These are phyloP conservation scores for Cepphus grylle DNA, from an alignment of 2,113 vertebrate genomes.

Conservation along the genomic window DNA sequence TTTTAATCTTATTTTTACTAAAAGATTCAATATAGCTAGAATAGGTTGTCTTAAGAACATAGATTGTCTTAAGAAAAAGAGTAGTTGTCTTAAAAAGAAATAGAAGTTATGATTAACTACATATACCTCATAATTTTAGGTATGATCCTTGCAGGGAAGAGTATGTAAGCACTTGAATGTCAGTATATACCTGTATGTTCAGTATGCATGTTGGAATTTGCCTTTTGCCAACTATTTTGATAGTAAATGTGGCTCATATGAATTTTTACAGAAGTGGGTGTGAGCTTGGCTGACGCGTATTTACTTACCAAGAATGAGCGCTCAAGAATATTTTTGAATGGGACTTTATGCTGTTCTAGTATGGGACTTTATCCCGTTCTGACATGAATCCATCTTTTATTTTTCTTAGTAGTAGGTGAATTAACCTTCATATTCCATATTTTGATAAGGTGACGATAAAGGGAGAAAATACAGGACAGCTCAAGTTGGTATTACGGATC, in stretches of 20 bases:
- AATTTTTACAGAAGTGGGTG: constrained; percentile 34
- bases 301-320: background rate
- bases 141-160: background rate
- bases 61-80: background rate
- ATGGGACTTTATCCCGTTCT: background rate
- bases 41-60: background rate
- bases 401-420: background rate
- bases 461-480: background rate
- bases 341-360: background rate
- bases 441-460: background rate
- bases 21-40: background rate
- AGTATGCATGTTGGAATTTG: constrained; percentile 37
- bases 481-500: background rate
- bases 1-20: background rate
- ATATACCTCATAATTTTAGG: background rate
- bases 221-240: constrained; percentile 44
- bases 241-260: constrained; percentile 45
- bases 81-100: background rate
- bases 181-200: constrained; percentile 23
- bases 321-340: background rate
- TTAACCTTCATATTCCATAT: background rate
- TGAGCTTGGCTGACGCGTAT: background rate
- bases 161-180: background rate
- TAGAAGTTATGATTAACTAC: background rate
- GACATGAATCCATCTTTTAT: background rate